Conservation (phyloP, 1,140 invertebrate genomes). For the Plodia interpunctella region DNA sequence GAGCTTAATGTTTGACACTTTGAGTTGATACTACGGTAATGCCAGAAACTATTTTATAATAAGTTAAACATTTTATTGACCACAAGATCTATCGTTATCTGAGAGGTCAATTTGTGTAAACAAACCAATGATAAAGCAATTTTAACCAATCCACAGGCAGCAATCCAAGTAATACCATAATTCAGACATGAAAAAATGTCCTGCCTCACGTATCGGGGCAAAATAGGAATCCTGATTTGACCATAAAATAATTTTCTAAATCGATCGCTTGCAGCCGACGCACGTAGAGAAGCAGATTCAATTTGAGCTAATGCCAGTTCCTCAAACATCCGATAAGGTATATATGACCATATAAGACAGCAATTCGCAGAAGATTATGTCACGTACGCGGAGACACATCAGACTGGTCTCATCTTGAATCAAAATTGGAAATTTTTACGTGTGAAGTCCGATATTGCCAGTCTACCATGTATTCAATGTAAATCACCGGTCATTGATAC, state of each 20-base stretch:
- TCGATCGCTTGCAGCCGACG: conserved; percentile 17
- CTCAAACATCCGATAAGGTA: conserved; percentile 8
- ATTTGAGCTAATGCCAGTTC: conserved; percentile 19
- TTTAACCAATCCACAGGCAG: background rate
- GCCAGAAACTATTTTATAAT: no score
- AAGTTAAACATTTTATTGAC: no score
- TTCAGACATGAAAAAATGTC: background rate
- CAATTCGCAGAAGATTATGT: conserved; percentile 1
- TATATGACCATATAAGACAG: conserved; percentile 1
- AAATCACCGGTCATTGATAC: background rate
- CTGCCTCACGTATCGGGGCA: background rate
- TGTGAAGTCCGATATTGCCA: background rate
- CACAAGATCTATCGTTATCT: no score
- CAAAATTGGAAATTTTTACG: conserved; percentile 4
- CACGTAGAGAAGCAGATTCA: conserved; percentile 21
- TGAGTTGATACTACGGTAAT: no score
- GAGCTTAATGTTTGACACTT: no score
- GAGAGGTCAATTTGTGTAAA: no score
- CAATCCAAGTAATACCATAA: background rate
- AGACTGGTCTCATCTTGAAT: background rate
- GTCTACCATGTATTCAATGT: background rate
- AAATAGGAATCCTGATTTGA: conserved; percentile 18
- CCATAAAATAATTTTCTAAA: conserved; percentile 16
- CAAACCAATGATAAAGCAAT: no score
- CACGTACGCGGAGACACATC: conserved; percentile 1